A percentile compares a stretch with the other conserved stretches of the same genome.
Conservation (phyloP, 1,140 invertebrate genomes). For the Charaxes varanes region DNA sequence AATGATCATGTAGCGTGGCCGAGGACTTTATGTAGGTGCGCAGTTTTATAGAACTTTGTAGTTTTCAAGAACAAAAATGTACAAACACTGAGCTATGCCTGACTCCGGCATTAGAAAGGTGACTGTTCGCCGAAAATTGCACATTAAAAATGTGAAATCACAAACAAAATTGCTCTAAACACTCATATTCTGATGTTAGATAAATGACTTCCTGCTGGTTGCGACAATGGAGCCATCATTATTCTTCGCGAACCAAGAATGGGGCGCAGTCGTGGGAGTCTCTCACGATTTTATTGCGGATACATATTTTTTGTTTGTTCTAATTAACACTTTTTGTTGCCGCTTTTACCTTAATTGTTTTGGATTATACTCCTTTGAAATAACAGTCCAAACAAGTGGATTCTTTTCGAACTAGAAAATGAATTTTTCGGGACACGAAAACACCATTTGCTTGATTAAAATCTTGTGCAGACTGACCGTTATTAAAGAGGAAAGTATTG, state of each 20-base stretch:
- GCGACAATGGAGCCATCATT: constrained; percentile 68
- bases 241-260: constrained; percentile 53
- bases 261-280: constrained; percentile 59
- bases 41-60: no score
- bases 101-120: constrained; percentile 22
- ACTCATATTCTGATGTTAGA: constrained; percentile 72
- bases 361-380: constrained; percentile 14
- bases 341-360: constrained; percentile 69
- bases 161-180: constrained; percentile 70
- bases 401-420: constrained; percentile 2
- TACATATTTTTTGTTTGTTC: constrained; percentile 71
- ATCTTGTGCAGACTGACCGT: no score
- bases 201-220: constrained; percentile 70
- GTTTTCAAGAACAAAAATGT: no score
- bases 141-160: constrained; percentile 67
- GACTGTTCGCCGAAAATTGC: constrained; percentile 54
- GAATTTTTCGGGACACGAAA: no score
- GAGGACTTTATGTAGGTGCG: no score
- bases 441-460: no score
- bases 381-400: constrained; percentile 1
- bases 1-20: no score
- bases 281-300: constrained; percentile 71
- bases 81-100: no score
- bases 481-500: no score
- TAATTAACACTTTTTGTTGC: constrained; percentile 70